Percentiles rank a stretch among this genome's conserved stretches.
phyloP scores from a whole-genome alignment of 1,140 invertebrate species.

The Eubasilissa regina region DNA sequence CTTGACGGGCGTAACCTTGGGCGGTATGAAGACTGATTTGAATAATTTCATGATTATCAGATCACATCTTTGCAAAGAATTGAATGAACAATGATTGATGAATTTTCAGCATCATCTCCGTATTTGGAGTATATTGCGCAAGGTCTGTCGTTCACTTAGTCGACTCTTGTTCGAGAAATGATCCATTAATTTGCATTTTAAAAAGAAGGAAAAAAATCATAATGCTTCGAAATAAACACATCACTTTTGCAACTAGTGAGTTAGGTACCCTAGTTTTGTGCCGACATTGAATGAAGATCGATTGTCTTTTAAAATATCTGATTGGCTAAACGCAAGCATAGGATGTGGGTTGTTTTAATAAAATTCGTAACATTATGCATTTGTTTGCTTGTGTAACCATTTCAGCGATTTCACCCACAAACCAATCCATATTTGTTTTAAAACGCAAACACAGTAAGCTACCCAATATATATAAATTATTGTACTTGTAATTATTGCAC shows the following conservation, averaged over 20 bases:
- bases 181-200: slow-evolving; percentile 40
- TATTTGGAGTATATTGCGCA: slow-evolving; percentile 12
- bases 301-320: slow-evolving; percentile 7
- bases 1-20: slow-evolving; percentile 22
- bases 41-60: slow-evolving; percentile 39
- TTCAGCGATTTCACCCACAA: slow-evolving; percentile 28
- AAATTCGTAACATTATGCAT: not conserved
- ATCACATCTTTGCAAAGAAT: slow-evolving; percentile 12
- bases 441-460: too few relatives aligned
- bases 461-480: too few relatives aligned
- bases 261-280: not conserved
- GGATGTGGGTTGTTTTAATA: slow-evolving; percentile 11
- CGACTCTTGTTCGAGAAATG: slow-evolving; percentile 15
- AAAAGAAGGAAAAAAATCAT: slow-evolving; percentile 8
- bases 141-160: slow-evolving; percentile 23
- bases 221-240: slow-evolving; percentile 32
- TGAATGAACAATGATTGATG: slow-evolving; percentile 37
- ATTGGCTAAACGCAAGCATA: slow-evolving; percentile 5
- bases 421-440: slow-evolving; percentile 9
- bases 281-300: slow-evolving; percentile 26
- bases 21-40: slow-evolving; percentile 9
- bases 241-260: slow-evolving; percentile 16
- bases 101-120: not conserved
- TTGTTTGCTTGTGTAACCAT: slow-evolving; percentile 5
- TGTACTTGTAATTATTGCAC: too few relatives aligned